Evolutionary conservation across 2,888 invertebrate genomes (phyloP), one percentile per base, ranked within the genome.

Genomic region (Argynnis bischoffii): DNA sequence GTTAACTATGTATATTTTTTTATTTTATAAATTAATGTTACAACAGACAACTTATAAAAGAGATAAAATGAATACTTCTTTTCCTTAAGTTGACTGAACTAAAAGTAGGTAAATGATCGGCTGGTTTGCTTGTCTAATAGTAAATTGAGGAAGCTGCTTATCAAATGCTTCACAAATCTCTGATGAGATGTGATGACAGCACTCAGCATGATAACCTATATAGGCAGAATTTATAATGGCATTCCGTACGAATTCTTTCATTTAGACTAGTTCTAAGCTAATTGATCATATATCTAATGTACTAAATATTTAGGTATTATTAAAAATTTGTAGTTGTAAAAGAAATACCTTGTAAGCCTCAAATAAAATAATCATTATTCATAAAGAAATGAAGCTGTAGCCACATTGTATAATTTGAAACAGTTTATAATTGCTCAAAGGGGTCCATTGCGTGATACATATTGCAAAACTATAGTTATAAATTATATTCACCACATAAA

Each of bases 131-230:
- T 79, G 84, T 77, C 83, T 82, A 77, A 75, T 75, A 77, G 79
- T 80, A 86, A 89, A 90, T 91, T 90, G 89, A 89, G 89, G 89
- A 89, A 85, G 85, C 84, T 79, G 85, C 85, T 84, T 85, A 89
- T 86, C 86, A 86, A 82, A 81, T 83, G 72, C 79, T 87, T 85
- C 83, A 82, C 82, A 79, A 84, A 86, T 86, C 86, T 82, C 74
- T 81, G 87, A 89, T 86, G 84, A 82, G 83, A 89, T 90, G 84
- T 84, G 76, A 77, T 78, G 74, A 66, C 75, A 74, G 72, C 63
- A 74, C 69, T 66, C 75, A 75, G 73, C 63, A 74, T 69, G 84
- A 86, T 88, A 85, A 79, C 81, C 79, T 77, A 74, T 74, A 76
- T 78, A 76, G 77, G 78, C 64, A 63, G 70, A 72, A 64, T 63